A percentile compares a stretch with the other conserved stretches of the same genome.
Conservation (phyloP, 1,140 invertebrate species). For the Philopotamus ludificatus region DNA sequence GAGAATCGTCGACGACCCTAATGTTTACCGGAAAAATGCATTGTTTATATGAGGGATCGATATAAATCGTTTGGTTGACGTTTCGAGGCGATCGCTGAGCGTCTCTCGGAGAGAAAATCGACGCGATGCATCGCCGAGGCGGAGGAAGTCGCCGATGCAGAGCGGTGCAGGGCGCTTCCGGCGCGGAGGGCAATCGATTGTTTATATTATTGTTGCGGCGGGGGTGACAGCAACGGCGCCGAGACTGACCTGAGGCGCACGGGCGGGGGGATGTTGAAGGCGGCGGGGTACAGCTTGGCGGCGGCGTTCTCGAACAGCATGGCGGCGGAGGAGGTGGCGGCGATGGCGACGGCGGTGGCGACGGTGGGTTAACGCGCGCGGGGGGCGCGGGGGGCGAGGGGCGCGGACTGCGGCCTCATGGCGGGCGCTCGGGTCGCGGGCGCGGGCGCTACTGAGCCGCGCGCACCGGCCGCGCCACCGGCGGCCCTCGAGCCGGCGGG, state of each 20-base stretch:
- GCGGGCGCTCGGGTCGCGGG: background rate
- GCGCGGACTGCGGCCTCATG: background rate
- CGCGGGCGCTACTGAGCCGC: background rate
- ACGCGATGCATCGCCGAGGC: background rate
- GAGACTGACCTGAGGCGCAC: conserved; percentile 35
- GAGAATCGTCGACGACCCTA: no score
- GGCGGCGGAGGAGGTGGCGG: conserved; percentile 3
- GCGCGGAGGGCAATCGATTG: no score
- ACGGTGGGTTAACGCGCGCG: background rate
- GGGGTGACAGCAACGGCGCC: background rate
- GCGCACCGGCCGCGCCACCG: background rate
- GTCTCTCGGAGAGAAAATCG: background rate
- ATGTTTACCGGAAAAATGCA: no score
- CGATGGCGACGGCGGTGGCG: background rate
- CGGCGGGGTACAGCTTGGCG: conserved; percentile 38
- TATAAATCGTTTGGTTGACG: no score
- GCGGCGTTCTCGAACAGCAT: conserved; percentile 40
- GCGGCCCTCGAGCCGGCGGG: conserved; percentile 1
- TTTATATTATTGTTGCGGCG: no score
- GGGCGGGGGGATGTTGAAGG: conserved; percentile 40
- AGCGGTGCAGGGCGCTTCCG: background rate
- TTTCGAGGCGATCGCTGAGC: no score
- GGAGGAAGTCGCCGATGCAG: background rate
- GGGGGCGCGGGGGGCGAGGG: background rate
- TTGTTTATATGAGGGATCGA: no score